Percentiles rank a stretch among this genome's conserved stretches.
Conservation (phyloP, 2,888 invertebrate genomes). For the Pterostichus madidus region DNA sequence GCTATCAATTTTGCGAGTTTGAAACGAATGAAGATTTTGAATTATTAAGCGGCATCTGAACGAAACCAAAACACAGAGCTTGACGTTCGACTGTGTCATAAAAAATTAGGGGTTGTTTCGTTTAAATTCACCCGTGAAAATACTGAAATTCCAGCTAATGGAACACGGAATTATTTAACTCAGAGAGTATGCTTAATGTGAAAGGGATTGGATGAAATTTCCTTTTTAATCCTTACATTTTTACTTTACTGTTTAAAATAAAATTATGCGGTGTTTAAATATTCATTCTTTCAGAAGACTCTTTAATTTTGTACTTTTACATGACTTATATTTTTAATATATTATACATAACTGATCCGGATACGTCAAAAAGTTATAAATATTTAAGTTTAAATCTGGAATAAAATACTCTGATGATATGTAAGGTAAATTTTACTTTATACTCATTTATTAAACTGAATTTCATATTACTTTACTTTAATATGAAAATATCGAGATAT, state of each 20-base stretch:
- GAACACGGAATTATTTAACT: conserved; percentile 3
- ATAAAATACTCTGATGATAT: no score
- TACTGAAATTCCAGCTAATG: conserved; percentile 11
- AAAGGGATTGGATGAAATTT: neutral
- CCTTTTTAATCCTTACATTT: neutral
- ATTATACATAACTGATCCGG: neutral
- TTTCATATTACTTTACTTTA: no score
- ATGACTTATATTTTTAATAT: neutral
- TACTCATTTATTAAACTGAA: no score
- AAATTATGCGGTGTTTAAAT: neutral
- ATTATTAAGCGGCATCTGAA: neutral
- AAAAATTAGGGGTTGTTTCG: neutral
- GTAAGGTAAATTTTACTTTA: no score
- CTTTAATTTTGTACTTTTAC: neutral
- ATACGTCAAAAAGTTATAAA: neutral
- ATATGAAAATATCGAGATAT: no score
- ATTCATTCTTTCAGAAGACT: neutral
- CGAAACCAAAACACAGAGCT: neutral
- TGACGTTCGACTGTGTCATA: neutral
- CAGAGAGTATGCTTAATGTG: no score
- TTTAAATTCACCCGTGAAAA: neutral
- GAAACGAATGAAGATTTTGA: neutral
- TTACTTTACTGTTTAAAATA: neutral
- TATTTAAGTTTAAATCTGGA: no score
- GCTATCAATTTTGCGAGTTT: no score